Base-by-base conservation (phyloP, 2,888 invertebrate species). In the Trichogramma evanescens region DNA sequence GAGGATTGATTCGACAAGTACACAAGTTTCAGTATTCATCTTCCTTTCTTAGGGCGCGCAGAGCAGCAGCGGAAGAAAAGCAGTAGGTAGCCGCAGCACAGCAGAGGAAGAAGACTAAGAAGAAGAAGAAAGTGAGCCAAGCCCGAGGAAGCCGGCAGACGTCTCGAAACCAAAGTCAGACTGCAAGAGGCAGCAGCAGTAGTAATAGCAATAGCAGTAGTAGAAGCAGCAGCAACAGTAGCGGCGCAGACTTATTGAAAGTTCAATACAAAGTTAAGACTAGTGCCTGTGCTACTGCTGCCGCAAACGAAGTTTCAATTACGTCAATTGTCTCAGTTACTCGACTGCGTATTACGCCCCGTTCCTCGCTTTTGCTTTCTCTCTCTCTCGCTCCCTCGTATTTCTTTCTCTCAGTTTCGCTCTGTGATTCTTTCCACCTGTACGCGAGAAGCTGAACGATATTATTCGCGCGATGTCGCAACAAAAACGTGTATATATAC, bases 271-370 rank as follows among this genome's bases (percentile, higher is more conserved):
- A 65, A 66, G 63, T 64, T 63, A 45, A 54, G 56, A 54, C 48
- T 1, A 9, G 5, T 8, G 50, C 50, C 8, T 5, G 4, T 38
- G 10, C 39, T 26, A 6, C 49, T 26, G 40, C 43, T 5, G 26
- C 58, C 55, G 63, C 58, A 61, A 66, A 65, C 58, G 54, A 66
- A 67, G 61, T 66, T 66, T 63, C 65, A 59, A 67, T 65, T 61
- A 66, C 62, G 62, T 54, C 65, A 65, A 64, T 66, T 63, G 65
- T 65, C 65, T 63, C 55, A 57, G 58, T 65, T 63, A 55, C 51
- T 55, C 58, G 38, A 38, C 50, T 26, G 26, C 3, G 26, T 26
- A 26, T 1, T 26, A 26, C 26, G 26, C 26, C 26, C 26, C 26
- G 26, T 26, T 26, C 2, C 26, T 26, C 26, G 26, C 26, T 26